These are phyloP conservation scores for Heliconius congener DNA, from an alignment of 1,140 invertebrate genomes.

Conservation along the genomic window DNA sequence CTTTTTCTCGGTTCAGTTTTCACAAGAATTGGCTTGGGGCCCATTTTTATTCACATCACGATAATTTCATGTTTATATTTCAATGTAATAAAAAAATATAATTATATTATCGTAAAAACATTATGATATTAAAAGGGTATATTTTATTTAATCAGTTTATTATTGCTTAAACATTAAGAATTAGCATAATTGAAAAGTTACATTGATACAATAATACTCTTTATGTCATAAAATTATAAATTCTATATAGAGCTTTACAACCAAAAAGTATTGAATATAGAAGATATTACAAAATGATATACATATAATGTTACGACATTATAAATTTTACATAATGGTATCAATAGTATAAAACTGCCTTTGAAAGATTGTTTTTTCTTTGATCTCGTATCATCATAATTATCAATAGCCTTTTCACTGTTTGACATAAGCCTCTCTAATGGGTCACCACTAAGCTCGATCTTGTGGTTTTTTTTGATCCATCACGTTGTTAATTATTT, in stretches of 20 bases:
- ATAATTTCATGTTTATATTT: neutral
- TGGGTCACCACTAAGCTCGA: too few relatives aligned
- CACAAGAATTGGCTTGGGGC: constrained; percentile 46
- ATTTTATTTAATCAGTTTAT: neutral
- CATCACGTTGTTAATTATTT: too few relatives aligned
- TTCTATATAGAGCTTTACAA: neutral
- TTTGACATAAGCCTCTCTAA: too few relatives aligned
- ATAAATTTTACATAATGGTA: too few relatives aligned
- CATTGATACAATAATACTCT: neutral
- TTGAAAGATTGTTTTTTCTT: too few relatives aligned
- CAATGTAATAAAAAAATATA: neutral
- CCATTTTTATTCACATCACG: constrained; percentile 37
- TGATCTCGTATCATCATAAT: too few relatives aligned
- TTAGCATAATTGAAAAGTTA: neutral
- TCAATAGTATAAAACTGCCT: too few relatives aligned
- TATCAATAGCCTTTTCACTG: too few relatives aligned
- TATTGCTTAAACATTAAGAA: constrained; percentile 6
- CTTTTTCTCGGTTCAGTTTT: constrained; percentile 54
- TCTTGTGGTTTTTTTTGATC: too few relatives aligned
- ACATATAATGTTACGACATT: neutral
- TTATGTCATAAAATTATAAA: neutral
- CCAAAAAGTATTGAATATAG: constrained; percentile 5
- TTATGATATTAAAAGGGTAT: neutral
- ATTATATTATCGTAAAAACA: neutral
- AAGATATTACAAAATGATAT: neutral